Evolutionary conservation across 2,797 vertebrate genomes (phyloP).

Genomic region (Fringilla coelebs): DNA sequence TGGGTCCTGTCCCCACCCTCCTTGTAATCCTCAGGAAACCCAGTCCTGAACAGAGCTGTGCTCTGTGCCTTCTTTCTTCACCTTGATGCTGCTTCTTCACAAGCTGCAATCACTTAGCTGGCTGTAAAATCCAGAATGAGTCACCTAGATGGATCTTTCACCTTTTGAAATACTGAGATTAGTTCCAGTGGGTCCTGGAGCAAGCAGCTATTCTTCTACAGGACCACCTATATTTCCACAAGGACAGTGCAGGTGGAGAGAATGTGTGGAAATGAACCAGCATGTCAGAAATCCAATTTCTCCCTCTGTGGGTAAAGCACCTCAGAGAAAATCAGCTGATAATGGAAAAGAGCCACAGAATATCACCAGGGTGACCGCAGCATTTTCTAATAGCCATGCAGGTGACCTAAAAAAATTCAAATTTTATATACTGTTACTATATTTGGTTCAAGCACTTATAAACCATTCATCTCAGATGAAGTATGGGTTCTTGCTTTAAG

Average conservation of each 20-base stretch:
- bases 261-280: not conserved
- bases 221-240: not conserved
- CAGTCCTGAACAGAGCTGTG: not conserved
- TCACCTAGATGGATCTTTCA: not conserved
- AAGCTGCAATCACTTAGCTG: not conserved
- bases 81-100: not conserved
- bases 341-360: not conserved
- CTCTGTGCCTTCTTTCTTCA: not conserved
- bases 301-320: not conserved
- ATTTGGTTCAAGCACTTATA: not conserved
- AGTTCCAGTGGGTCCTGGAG: not conserved
- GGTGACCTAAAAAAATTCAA: not conserved
- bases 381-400: not conserved
- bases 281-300: not conserved
- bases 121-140: not conserved
- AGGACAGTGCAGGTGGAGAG: not conserved
- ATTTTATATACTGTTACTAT: not conserved
- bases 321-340: not conserved
- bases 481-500: constrained; percentile 39
- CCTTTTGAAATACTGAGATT: not conserved
- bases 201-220: not conserved
- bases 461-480: not conserved
- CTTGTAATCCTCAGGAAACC: not conserved
- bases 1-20: not conserved
- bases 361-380: not conserved